Evolutionary conservation across 2,888 invertebrate genomes (phyloP).

Genomic region (Hedya salicella): DNA sequence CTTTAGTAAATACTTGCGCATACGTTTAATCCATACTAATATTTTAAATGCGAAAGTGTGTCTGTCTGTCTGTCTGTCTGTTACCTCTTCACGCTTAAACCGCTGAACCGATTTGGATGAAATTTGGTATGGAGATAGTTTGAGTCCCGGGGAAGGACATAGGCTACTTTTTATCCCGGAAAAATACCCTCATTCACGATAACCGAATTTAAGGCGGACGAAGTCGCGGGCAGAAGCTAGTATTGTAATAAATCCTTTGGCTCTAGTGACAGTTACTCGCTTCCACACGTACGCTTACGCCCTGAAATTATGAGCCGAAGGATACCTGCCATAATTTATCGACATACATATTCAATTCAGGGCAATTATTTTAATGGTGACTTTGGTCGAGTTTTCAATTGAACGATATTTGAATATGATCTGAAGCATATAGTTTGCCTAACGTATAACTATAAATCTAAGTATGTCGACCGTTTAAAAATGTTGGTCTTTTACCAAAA

Average conservation of each 20-base stretch:
- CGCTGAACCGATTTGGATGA: too few relatives aligned
- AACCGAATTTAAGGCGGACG: too few relatives aligned
- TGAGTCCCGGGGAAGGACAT: too few relatives aligned
- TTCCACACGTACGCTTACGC: constrained; percentile 25
- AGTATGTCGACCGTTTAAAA: background rate
- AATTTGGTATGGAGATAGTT: too few relatives aligned
- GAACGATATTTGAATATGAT: constrained; percentile 39
- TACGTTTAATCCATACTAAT: background rate
- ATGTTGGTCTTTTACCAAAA: too few relatives aligned
- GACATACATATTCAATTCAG: constrained; percentile 42
- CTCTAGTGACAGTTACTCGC: constrained; percentile 5
- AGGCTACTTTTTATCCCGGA: too few relatives aligned
- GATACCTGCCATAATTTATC: constrained; percentile 24
- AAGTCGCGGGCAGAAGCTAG: too few relatives aligned
- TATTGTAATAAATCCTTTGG: constrained; percentile 19
- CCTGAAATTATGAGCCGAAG: constrained; percentile 35
- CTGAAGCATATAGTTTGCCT: constrained; percentile 1
- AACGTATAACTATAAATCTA: background rate
- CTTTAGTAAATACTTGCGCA: background rate
- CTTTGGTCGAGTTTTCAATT: constrained; percentile 30
- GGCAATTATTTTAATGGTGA: constrained; percentile 41
- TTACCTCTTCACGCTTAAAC: too few relatives aligned
- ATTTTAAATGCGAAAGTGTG: too few relatives aligned
- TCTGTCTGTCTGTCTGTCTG: too few relatives aligned
- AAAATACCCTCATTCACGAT: too few relatives aligned